Conservation (phyloP, 1,140 invertebrate genomes). For the Akabosia matsudoensis region DNA sequence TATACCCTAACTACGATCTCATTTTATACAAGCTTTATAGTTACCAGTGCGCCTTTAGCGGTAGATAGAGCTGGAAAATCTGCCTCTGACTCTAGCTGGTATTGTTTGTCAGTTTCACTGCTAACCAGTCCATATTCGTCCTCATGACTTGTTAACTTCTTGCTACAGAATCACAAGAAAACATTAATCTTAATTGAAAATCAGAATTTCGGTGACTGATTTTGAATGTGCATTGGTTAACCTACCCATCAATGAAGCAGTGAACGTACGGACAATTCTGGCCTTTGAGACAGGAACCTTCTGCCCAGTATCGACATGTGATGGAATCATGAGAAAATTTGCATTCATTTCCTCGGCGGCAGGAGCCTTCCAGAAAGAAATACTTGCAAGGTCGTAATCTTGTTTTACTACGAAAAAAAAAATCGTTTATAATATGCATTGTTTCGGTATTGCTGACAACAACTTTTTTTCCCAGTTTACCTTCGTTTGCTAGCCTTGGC, state of each 20-base stretch:
- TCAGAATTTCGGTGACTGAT: not conserved
- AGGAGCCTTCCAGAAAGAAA: conserved; percentile 40
- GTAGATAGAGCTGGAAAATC: conserved; percentile 43
- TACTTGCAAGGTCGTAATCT: conserved; percentile 41
- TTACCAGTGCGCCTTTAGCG: conserved; percentile 33
- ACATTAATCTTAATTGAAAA: too few species aligned
- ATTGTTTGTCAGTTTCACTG: conserved; percentile 26
- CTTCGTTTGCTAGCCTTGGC: conserved; percentile 35
- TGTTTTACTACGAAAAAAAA: conserved; percentile 33
- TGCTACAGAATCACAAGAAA: not conserved
- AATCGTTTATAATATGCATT: too few species aligned
- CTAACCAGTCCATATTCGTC: not conserved
- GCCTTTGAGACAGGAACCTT: conserved; percentile 42
- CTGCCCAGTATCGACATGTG: conserved; percentile 44
- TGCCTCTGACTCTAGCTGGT: conserved; percentile 41
- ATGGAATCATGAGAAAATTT: conserved; percentile 43
- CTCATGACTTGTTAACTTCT: not conserved
- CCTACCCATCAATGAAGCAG: conserved; percentile 39
- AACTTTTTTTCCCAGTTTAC: conserved; percentile 22
- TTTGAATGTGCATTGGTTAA: too few species aligned
- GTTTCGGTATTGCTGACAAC: not conserved
- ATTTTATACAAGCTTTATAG: not conserved
- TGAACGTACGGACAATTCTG: conserved; percentile 39
- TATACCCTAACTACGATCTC: not conserved
- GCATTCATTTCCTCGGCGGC: conserved; percentile 40